Evolutionary conservation across 2,888 invertebrate species (phyloP).

Genomic region (Mythimna albipuncta): DNA sequence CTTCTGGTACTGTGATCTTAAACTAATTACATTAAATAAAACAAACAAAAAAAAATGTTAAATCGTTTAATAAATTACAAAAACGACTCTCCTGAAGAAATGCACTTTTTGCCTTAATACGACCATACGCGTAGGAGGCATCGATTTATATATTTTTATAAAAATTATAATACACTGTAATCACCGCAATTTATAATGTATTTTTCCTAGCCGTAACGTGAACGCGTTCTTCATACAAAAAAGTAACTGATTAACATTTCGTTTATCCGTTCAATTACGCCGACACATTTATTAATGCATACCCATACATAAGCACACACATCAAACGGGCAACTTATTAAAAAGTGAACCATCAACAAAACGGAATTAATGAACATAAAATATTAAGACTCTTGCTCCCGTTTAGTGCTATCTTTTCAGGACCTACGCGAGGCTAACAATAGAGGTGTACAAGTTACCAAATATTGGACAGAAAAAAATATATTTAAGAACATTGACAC

Average conservation of each 20-base stretch:
- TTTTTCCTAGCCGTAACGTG: background rate
- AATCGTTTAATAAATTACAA: no score
- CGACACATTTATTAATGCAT: conserved; percentile 35
- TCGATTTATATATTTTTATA: background rate
- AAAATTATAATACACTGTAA: background rate
- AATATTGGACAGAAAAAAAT: no score
- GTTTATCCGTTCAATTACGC: conserved; percentile 33
- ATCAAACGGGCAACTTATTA: conserved; percentile 35
- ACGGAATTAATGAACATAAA: conserved; percentile 57
- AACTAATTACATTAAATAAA: no score
- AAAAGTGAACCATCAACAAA: conserved; percentile 46
- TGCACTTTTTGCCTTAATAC: no score
- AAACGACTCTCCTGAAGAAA: no score
- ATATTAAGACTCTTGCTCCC: conserved; percentile 38
- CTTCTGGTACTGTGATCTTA: no score
- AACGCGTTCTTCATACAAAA: background rate
- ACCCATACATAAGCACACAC: conserved; percentile 15
- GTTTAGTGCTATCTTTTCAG: no score
- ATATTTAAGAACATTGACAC: no score
- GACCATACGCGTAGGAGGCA: no score
- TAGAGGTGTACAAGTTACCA: no score
- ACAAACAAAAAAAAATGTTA: no score
- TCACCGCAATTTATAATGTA: background rate
- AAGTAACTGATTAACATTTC: conserved; percentile 6
- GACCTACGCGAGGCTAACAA: no score